phyloP scores from a whole-genome alignment of 2,113 vertebrate genomes.

The Caloenas nicobarica region DNA sequence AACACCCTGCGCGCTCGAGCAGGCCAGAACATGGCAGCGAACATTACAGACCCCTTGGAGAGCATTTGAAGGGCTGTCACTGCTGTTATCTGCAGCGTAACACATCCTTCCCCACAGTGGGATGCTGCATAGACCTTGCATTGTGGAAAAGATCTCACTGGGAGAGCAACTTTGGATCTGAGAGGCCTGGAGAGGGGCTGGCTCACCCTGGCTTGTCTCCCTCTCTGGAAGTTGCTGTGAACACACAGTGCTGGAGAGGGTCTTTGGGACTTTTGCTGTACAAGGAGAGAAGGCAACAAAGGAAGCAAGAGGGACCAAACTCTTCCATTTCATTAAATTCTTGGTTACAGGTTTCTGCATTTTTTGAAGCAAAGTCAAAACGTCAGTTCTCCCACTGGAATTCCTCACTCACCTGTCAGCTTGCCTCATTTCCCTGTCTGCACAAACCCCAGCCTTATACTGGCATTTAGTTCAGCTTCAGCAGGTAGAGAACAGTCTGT shows the following conservation, averaged over 20 bases:
- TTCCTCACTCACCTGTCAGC: constrained; percentile 28
- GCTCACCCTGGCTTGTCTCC: neutral
- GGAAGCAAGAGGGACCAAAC: neutral
- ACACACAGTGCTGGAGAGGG: neutral
- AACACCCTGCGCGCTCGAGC: neutral
- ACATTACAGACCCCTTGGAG: neutral
- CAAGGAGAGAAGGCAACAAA: neutral
- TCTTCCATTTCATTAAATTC: neutral
- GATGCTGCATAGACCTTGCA: neutral
- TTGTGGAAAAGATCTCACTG: neutral
- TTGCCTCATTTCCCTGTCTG: constrained; percentile 40
- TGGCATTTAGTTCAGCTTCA: constrained; percentile 18
- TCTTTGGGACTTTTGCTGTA: neutral
- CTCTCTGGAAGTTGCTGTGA: neutral
- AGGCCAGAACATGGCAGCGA: neutral
- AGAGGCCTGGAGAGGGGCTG: neutral
- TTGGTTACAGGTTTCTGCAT: constrained; percentile 10
- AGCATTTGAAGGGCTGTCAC: neutral
- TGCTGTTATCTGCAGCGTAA: neutral
- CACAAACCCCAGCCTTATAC: neutral
- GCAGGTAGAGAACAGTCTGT: constrained; percentile 9
- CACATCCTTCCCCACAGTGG: neutral
- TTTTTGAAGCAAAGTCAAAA: constrained; percentile 28
- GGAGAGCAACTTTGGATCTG: neutral
- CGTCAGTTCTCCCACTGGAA: neutral